These are phyloP conservation scores for Colossoma macropomum DNA, from an alignment of 2,113 vertebrate genomes.

Conservation along the genomic window DNA sequence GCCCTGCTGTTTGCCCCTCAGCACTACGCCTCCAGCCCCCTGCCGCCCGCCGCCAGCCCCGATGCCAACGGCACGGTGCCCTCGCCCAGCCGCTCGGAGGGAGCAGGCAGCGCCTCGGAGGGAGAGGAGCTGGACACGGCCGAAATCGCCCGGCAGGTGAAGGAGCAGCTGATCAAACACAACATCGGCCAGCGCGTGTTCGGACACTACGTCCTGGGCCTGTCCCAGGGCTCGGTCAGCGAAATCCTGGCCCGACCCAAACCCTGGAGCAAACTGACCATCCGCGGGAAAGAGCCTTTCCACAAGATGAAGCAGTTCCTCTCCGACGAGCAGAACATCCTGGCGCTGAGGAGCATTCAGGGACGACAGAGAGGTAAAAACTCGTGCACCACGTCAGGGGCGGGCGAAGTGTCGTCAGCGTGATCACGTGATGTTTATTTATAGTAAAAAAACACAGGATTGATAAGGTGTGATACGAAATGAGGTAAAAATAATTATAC, in stretches of 20 bases:
- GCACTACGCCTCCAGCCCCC: conserved; percentile 89
- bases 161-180: conserved; percentile 95
- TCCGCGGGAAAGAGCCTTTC: conserved; percentile 91
- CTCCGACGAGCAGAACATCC: conserved; percentile 91
- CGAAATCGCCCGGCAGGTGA: conserved; percentile 91
- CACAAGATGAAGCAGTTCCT: conserved; percentile 96
- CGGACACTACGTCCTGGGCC: conserved; percentile 90
- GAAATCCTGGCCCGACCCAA: conserved; percentile 92
- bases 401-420: no score
- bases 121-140: conserved; percentile 91
- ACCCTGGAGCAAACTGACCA: conserved; percentile 92
- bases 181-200: conserved; percentile 93
- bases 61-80: conserved; percentile 89
- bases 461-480: no score
- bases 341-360: conserved; percentile 91
- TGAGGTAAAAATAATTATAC: no score
- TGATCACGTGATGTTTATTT: no score
- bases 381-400: no score
- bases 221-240: conserved; percentile 90
- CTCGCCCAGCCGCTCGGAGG: conserved; percentile 88
- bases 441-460: no score
- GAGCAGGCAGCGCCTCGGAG: conserved; percentile 85
- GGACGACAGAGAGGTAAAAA: conserved; percentile 89
- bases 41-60: conserved; percentile 84
- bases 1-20: conserved; percentile 88